phyloP scores from a whole-genome alignment of 2,888 invertebrate species.

The Cephus runcator region DNA sequence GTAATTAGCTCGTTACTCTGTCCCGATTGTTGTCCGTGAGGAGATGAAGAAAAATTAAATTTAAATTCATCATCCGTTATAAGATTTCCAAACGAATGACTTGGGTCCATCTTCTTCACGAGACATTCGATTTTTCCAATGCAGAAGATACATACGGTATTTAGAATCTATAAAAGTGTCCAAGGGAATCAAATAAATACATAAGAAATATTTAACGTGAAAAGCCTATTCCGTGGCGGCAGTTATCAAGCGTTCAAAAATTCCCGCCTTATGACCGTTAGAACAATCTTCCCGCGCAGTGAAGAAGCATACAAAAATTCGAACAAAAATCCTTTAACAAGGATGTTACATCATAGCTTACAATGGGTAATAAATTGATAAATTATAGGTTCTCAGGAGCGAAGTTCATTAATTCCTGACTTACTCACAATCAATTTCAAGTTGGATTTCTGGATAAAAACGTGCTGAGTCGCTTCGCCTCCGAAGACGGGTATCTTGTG shows the following conservation, averaged over 20 bases:
- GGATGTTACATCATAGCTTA: background rate
- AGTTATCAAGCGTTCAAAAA: background rate
- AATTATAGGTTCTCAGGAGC: background rate
- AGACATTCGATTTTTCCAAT: constrained; percentile 26
- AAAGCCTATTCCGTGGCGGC: too few relatives aligned
- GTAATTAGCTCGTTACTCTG: background rate
- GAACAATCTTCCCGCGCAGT: background rate
- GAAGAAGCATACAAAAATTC: background rate
- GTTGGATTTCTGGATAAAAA: constrained; percentile 25
- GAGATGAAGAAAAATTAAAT: background rate
- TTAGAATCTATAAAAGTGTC: constrained; percentile 24
- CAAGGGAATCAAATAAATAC: background rate
- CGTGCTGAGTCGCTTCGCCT: constrained; percentile 22
- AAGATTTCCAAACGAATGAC: constrained; percentile 1
- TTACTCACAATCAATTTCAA: constrained; percentile 28
- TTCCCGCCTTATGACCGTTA: background rate
- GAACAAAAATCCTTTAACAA: background rate
- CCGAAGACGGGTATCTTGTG: constrained; percentile 28
- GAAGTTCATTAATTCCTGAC: background rate
- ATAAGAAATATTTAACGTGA: background rate
- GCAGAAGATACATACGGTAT: constrained; percentile 30
- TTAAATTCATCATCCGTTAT: background rate
- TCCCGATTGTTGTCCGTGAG: background rate
- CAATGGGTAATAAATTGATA: background rate
- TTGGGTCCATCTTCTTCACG: constrained; percentile 10